Evolutionary conservation across 2,888 invertebrate species (phyloP), one percentile per base, ranked within the genome.

Genomic region (Pollenia angustigena): DNA sequence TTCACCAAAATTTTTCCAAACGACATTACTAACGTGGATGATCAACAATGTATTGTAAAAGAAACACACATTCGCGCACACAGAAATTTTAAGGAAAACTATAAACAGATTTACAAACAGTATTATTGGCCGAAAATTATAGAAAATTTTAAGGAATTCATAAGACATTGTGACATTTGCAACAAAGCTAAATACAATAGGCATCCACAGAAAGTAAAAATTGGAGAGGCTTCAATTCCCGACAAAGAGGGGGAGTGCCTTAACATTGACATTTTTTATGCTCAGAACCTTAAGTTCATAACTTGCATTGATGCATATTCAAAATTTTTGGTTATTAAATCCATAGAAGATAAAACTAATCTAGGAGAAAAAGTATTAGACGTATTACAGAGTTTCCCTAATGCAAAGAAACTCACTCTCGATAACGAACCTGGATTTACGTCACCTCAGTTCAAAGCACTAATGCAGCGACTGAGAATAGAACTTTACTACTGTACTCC

Each of bases 51-150:
- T 42, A 75, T 84, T 62, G 54, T 83, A 68, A 9, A n/a, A 14
- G 16, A 74, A 6, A 48, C 42, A 52, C 86, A 84, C 18, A 72
- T 46, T 16, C 52, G 76, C 8, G 81, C 81, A 0, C 84, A 87
- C 23, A 68, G 86, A 6, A 84, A 72, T n/a, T 58, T n/a, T 4
- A 66, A 46, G 11, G 81, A 80, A 81, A 84, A 87, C 52, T 62
- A 46, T 52, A 46, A 50, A 48, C 75, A 85, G 12, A 54, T 81
- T 32, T 52, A 76, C 46, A 71, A 50, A 60, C n/a, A 48, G 18
- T 83, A 64, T 42, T 80, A 64, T 14, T 76, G 75, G 32, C 72
- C 72, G 14, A 60, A 12, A 50, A 83, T 79, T 64, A 10, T 23
- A 8, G 48, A 69, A 14, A 16, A 69, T n/a, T 69, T 79, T 58